A percentile compares a stretch with the other conserved stretches of the same genome.
phyloP scores from a whole-genome alignment of 2,797 vertebrate genomes.

The Glossophaga mutica region DNA sequence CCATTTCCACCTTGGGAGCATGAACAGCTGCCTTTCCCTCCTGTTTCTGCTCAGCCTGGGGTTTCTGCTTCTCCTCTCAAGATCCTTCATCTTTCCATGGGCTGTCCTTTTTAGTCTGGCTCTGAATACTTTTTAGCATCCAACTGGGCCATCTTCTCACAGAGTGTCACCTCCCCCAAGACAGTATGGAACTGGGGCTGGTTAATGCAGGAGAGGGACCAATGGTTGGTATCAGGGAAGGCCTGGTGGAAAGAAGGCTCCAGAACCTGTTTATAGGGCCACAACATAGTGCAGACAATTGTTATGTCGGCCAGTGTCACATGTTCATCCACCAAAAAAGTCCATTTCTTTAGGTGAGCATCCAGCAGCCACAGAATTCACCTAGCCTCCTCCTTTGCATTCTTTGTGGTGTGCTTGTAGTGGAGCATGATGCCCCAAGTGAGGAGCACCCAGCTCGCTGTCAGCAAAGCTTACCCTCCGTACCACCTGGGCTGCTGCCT shows the following conservation, averaged over 20 bases:
- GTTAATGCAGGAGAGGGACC: conserved; percentile 93
- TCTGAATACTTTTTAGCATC: conserved; percentile 94
- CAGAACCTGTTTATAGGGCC: conserved; percentile 84
- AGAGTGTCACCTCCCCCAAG: conserved; percentile 92
- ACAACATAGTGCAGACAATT: no score
- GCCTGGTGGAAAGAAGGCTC: conserved; percentile 93
- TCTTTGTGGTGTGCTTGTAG: no score
- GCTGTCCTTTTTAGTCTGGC: conserved; percentile 92
- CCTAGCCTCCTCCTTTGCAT: no score
- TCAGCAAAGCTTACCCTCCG: no score
- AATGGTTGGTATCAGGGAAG: conserved; percentile 89
- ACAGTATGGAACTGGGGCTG: conserved; percentile 93
- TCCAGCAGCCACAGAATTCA: no score
- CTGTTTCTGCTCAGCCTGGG: conserved; percentile 84
- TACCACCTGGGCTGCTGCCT: no score
- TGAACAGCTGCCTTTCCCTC: conserved; percentile 86
- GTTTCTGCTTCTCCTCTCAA: conserved; percentile 86
- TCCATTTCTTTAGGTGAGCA: no score
- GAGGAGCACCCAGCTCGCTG: no score
- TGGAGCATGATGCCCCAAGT: no score
- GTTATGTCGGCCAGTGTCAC: no score
- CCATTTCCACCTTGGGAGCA: conserved; percentile 87
- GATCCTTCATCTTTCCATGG: conserved; percentile 90
- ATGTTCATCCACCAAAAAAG: no score
- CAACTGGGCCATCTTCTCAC: conserved; percentile 97